Percentiles rank a stretch among this genome's conserved stretches.
Evolutionary conservation across 2,888 invertebrate species (phyloP).

Genomic region (Patella ulyssiponensis): DNA sequence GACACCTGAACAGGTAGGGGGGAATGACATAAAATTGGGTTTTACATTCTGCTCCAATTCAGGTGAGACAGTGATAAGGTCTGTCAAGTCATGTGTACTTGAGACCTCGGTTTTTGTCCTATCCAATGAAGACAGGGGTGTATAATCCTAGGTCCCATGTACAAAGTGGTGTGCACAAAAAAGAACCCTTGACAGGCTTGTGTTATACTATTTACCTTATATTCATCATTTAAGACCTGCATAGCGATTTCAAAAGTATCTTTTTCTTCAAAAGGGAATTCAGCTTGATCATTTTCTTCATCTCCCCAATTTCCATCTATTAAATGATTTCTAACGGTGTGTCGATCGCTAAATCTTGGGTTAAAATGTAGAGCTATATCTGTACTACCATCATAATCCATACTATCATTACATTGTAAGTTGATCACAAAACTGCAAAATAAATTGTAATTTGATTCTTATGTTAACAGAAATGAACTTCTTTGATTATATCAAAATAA

Average conservation of each 20-base stretch:
- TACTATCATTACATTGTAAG: constrained; percentile 42
- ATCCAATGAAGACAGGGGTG: too few species aligned
- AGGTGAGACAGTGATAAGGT: too few species aligned
- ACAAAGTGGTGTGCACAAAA: too few species aligned
- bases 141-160: too few species aligned
- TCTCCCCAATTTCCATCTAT: constrained; percentile 50
- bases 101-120: neutral
- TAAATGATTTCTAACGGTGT: constrained; percentile 34
- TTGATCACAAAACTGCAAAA: constrained; percentile 50
- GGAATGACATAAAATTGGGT: too few species aligned
- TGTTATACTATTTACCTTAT: constrained; percentile 40
- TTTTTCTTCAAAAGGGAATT: constrained; percentile 52
- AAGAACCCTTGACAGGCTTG: too few species aligned
- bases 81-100: neutral
- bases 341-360: constrained; percentile 44
- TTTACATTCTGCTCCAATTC: too few species aligned
- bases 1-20: too few species aligned
- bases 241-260: constrained; percentile 51
- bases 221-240: constrained; percentile 39
- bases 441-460: neutral
- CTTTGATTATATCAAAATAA: neutral
- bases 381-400: constrained; percentile 34
- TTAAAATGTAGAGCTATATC: constrained; percentile 57
- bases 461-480: neutral
- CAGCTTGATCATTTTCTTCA: constrained; percentile 50